Evolutionary conservation across 2,888 invertebrate species (phyloP), one percentile per base, ranked within the genome.

Genomic region (Cheilosia impressa): DNA sequence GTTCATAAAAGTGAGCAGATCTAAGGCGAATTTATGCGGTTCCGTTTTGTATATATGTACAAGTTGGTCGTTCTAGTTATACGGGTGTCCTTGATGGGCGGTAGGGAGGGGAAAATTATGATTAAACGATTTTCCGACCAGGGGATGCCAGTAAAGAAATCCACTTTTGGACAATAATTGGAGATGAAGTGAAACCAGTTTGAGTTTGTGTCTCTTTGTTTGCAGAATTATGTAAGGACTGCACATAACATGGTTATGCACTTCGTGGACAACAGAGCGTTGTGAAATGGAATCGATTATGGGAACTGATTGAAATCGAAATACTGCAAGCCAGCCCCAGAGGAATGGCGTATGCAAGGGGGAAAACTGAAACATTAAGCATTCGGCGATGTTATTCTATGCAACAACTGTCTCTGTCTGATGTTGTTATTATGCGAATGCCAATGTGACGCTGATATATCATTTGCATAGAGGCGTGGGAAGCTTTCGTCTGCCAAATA

Each of bases 1-100:
- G 27, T 45, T 57, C 31, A 45, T 55, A 55, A 57, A 68, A 43
- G 31, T 22, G 52, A 65, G 52, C 10, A 7, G 34, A 65, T 65
- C 65, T 52, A 22, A 38, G 52, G 22, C 24, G 24, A 38, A 38
- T 52, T 65, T 52, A 65, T 65, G 52, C 17, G 66, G 52, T 41
- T 27, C 52, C n/a, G 65, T 65, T 52, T 38, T 22, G 17, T 63
- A 19, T 19, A 47, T 2, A n/a, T 4, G 7, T 6, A 45, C 7
- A 19, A 65, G 17, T 7, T 5, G 3, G 19, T 50, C 34, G 7
- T n/a, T 22, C 41, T 65, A 17, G 19, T 45, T 27, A 13, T 22
- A 1, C 15, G 17, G 10, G 38, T 52, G 41, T 41, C 41, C 66
- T 53, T 27, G 38, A 52, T n/a, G 52, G 34, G 9, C 10, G 34